These are phyloP conservation scores for Porites lutea DNA, from an alignment of 64 coral and sea anemone species.

Conservation along the genomic window DNA sequence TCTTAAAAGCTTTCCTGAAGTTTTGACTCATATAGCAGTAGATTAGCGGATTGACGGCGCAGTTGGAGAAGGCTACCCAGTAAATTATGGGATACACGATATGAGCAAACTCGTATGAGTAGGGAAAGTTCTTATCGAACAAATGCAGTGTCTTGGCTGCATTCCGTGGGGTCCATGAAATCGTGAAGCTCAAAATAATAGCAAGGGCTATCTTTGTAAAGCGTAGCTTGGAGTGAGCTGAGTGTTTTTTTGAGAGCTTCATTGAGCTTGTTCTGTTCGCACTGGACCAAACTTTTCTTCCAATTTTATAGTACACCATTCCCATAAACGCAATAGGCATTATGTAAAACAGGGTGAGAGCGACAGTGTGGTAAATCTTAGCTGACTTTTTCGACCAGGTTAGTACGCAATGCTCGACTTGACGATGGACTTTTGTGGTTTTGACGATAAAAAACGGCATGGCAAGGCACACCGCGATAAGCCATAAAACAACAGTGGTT, in stretches of 20 bases:
- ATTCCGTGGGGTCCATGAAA: constrained; percentile 82
- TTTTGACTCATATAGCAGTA: constrained; percentile 95
- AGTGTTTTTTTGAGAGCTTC: constrained; percentile 40
- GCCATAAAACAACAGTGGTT: constrained; percentile 49
- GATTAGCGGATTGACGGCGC: constrained; percentile 76
- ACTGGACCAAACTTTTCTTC: constrained; percentile 65
- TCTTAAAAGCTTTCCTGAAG: constrained; percentile 71
- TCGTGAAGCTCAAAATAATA: constrained; percentile 80
- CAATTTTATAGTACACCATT: constrained; percentile 80
- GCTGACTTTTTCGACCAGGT: constrained; percentile 11
- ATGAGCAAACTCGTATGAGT: background rate
- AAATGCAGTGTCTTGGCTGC: constrained; percentile 38
- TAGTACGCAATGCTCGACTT: constrained; percentile 34
- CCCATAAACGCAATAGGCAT: constrained; percentile 75
- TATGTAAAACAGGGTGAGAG: constrained; percentile 64
- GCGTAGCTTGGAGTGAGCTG: constrained; percentile 72
- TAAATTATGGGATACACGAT: constrained; percentile 55
- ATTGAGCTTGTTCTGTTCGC: constrained; percentile 68
- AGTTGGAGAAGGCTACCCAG: constrained; percentile 82
- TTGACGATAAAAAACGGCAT: constrained; percentile 70
- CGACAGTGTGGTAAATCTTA: constrained; percentile 49
- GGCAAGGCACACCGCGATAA: constrained; percentile 27
- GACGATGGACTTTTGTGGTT: background rate
- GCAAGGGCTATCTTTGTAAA: constrained; percentile 86
- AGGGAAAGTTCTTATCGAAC: constrained; percentile 8